These are phyloP conservation scores for Urosaurus nigricauda DNA, from an alignment of 2,797 vertebrate genomes.

Conservation along the genomic window DNA sequence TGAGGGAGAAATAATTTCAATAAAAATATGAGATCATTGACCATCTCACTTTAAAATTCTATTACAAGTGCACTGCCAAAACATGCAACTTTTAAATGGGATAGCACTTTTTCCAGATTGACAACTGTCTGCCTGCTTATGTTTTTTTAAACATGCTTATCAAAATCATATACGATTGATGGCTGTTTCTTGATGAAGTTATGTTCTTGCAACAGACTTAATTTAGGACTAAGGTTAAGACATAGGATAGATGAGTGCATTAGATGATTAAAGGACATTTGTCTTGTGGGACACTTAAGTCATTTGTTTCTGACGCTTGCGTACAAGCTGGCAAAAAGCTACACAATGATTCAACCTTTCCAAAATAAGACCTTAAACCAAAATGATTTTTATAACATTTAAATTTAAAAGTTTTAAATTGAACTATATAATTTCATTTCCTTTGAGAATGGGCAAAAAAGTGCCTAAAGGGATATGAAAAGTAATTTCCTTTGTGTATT, in stretches of 20 bases:
- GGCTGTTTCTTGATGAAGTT: slow-evolving; percentile 85
- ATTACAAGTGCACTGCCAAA: slow-evolving; percentile 64
- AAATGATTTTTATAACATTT: slow-evolving; percentile 67
- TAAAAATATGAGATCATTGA: slow-evolving; percentile 56
- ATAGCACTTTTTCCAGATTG: slow-evolving; percentile 77
- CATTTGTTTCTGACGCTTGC: slow-evolving; percentile 87
- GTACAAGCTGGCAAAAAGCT: slow-evolving; percentile 73
- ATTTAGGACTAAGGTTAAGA: slow-evolving; percentile 88
- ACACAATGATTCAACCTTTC: slow-evolving; percentile 67
- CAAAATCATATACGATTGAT: slow-evolving; percentile 85
- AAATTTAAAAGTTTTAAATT: slow-evolving; percentile 64
- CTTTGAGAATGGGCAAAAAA: slow-evolving; percentile 58
- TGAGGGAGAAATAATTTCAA: slow-evolving; percentile 54
- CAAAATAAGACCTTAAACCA: slow-evolving; percentile 65
- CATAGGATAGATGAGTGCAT: slow-evolving; percentile 89
- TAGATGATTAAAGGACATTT: slow-evolving; percentile 93
- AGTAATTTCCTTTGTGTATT: slow-evolving; percentile 17
- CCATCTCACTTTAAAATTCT: slow-evolving; percentile 72
- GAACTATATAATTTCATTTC: slow-evolving; percentile 49
- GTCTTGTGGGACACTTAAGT: slow-evolving; percentile 83
- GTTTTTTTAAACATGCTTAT: slow-evolving; percentile 81
- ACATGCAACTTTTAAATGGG: slow-evolving; percentile 75
- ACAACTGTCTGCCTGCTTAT: slow-evolving; percentile 82
- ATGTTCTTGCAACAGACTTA: slow-evolving; percentile 84
- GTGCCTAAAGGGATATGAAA: slow-evolving; percentile 12